Conservation (phyloP, 2,113 vertebrate species). For the Mirza zaza region DNA sequence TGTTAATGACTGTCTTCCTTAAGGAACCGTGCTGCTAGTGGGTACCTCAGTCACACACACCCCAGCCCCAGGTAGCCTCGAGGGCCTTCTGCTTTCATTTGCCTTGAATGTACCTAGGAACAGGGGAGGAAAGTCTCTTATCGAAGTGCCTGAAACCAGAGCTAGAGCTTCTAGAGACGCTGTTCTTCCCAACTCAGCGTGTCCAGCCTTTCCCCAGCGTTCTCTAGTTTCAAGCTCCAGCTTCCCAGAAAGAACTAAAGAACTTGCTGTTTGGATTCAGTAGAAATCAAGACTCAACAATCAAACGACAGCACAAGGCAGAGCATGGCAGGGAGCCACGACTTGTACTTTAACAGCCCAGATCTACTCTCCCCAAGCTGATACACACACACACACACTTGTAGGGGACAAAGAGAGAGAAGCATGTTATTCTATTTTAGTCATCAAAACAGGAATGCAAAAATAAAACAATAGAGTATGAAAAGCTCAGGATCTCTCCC, state of each 20-base stretch:
- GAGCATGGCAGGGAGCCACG: neutral
- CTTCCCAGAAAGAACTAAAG: slow-evolving; percentile 46
- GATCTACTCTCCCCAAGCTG: neutral
- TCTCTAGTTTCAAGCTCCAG: slow-evolving; percentile 38
- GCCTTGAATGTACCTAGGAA: slow-evolving; percentile 40
- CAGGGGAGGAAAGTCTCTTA: slow-evolving; percentile 46
- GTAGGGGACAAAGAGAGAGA: slow-evolving; percentile 35
- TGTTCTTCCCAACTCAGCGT: neutral
- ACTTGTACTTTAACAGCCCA: neutral
- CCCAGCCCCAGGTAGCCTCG: neutral
- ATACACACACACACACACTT: neutral
- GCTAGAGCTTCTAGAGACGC: neutral
- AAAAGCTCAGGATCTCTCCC: slow-evolving; percentile 48
- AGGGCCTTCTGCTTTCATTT: slow-evolving; percentile 2
- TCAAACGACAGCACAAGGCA: slow-evolving; percentile 42
- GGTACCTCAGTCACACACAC: neutral
- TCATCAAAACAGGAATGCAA: slow-evolving; percentile 8
- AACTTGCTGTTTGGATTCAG: slow-evolving; percentile 14
- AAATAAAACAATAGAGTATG: neutral
- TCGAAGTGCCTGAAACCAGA: slow-evolving; percentile 7
- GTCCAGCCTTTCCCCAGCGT: neutral
- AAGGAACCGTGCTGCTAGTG: neutral
- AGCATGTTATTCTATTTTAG: slow-evolving; percentile 12
- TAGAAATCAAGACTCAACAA: slow-evolving; percentile 34
- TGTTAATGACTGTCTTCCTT: neutral